Evolutionary conservation across 1,140 invertebrate genomes (phyloP).

Genomic region (Drosophila ohnishii): DNA sequence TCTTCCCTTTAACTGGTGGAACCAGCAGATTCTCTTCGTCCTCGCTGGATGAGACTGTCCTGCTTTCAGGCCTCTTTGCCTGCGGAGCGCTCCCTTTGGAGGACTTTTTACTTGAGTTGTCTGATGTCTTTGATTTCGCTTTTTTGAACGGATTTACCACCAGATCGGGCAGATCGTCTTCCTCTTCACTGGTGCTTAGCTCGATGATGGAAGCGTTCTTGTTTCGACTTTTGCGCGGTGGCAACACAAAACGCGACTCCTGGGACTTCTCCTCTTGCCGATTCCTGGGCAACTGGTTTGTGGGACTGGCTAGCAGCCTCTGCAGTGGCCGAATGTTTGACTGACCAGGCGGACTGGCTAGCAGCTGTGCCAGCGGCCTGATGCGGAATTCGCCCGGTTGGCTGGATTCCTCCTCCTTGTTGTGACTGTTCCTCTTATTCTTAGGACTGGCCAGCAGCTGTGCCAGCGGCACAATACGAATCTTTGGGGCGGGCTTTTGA

Average conservation of each 20-base stretch:
- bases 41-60: background rate
- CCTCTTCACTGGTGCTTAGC: slow-evolving; percentile 55
- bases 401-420: background rate
- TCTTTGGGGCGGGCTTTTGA: slow-evolving; percentile 56
- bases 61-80: background rate
- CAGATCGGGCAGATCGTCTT: background rate
- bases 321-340: background rate
- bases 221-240: slow-evolving; percentile 35
- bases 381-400: slow-evolving; percentile 3
- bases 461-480: slow-evolving; percentile 76
- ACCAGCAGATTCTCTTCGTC: background rate
- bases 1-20: background rate
- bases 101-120: background rate
- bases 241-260: slow-evolving; percentile 13
- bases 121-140: background rate
- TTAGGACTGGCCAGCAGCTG: slow-evolving; percentile 67
- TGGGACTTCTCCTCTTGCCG: background rate
- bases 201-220: slow-evolving; percentile 65
- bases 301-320: background rate
- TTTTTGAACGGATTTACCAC: background rate
- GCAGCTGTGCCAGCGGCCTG: background rate
- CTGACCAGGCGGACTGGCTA: background rate
- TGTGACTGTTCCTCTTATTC: slow-evolving; percentile 5
- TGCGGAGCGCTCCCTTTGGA: background rate
- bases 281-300: background rate